phyloP scores from a whole-genome alignment of 2,888 invertebrate genomes.

The Drosophila flavopinicola region DNA sequence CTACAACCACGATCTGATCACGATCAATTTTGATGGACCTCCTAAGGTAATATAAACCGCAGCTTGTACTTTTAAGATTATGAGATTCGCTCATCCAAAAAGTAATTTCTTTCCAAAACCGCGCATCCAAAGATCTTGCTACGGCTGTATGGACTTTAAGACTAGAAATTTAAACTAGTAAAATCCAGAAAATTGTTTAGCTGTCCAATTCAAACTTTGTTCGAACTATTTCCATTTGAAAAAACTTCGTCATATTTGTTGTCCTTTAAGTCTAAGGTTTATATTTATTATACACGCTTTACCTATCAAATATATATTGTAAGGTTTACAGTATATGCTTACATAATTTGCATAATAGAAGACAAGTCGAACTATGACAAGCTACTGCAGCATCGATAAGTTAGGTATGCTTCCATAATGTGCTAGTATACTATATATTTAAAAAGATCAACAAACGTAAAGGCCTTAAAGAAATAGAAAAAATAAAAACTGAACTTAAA shows the following conservation, averaged over 20 bases:
- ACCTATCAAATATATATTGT: slow-evolving; percentile 50
- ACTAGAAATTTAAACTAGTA: no score
- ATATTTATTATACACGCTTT: slow-evolving; percentile 64
- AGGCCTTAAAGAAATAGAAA: slow-evolving; percentile 10
- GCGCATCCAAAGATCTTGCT: not conserved
- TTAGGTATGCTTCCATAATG: slow-evolving; percentile 15
- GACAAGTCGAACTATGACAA: slow-evolving; percentile 27
- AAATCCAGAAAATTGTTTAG: no score
- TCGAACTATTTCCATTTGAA: slow-evolving; percentile 5
- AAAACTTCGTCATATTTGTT: slow-evolving; percentile 27
- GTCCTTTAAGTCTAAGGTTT: slow-evolving; percentile 64
- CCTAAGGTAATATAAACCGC: no score
- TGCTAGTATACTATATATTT: slow-evolving; percentile 16
- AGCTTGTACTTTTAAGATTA: no score
- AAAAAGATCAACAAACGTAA: slow-evolving; percentile 58
- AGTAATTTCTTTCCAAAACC: no score
- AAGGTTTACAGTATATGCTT: slow-evolving; percentile 43
- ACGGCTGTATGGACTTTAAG: no score
- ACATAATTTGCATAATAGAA: slow-evolving; percentile 43
- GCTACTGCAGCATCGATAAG: slow-evolving; percentile 35
- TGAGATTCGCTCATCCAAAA: no score
- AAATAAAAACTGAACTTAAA: slow-evolving; percentile 31
- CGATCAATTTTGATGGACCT: no score
- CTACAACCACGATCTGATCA: no score
- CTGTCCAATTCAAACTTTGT: no score